Base-by-base conservation (phyloP, 2,888 invertebrate genomes). In the Itoplectis maculator region DNA sequence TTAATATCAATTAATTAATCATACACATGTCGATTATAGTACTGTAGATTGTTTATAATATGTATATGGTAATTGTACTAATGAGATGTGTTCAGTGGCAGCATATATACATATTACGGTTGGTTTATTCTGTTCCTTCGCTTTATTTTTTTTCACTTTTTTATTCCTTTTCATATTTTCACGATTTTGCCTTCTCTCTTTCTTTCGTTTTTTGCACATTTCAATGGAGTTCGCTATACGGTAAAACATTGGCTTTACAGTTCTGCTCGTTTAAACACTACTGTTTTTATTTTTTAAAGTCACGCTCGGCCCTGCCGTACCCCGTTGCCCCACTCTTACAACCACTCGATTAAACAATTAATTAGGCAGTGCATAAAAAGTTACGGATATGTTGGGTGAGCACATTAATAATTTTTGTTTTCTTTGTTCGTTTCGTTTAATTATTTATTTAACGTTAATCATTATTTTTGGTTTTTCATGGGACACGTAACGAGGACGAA, bases 51-150 rank as follows among this genome's bases (percentile, higher is more conserved):
- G 84, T 86, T 82, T 82, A 82, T 84, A 85, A 86, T 85, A 85
- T 86, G 84, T 88, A 90, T 90, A 89, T 86, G 88, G 88, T 91
- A 92, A 92, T 92, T 92, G 91, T 92, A 92, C 92, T 92, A 92
- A 91, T 88, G 91, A 92, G 90, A 92, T 92, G 92, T 92, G 92
- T 92, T 91, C 91, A 92, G 92, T 92, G 92, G 92, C 92, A 92
- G 91, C 90, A 89, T 89, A 88, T 89, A 89, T 88, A 87, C 87
- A 90, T 88, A 90, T 84, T 88, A 88, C 87, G 87, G 83, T 85
- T 75, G 73, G 75, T 83, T 63, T 82, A 65, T 84, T 66, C 69
- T 20, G 54, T 78, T 82, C 37, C 84, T 37, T 85, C 81, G 45
- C 78, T 79, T 76, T 8, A 45, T 45, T 61, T 23, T 59, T 35